These are phyloP conservation scores for Gymnoscopelus braueri DNA, from an alignment of 2,797 vertebrate genomes.

Conservation along the genomic window DNA sequence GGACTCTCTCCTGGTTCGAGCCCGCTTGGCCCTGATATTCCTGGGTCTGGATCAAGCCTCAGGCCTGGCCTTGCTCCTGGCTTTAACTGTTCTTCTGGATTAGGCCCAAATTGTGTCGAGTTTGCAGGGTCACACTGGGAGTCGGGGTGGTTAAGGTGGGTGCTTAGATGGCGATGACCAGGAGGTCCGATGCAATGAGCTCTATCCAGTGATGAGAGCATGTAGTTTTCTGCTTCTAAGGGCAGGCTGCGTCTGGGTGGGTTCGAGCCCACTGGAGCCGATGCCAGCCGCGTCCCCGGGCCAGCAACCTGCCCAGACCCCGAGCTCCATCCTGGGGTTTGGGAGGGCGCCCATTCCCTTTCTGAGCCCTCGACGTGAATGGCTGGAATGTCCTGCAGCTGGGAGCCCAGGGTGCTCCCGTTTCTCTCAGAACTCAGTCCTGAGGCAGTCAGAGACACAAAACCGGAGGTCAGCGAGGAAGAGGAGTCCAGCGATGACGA, in stretches of 20 bases:
- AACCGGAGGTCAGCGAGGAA: not conserved
- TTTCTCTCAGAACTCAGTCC: not conserved
- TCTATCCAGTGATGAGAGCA: not conserved
- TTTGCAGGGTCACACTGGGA: not conserved
- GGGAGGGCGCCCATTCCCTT: not conserved
- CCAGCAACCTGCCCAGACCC: not conserved
- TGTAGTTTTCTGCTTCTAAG: conserved; percentile 5
- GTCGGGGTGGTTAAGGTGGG: not conserved
- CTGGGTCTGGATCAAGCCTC: not conserved
- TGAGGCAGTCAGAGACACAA: too few species aligned
- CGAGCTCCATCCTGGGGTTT: not conserved
- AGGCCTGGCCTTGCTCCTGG: not conserved
- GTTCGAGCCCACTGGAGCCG: not conserved
- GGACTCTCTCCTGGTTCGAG: not conserved
- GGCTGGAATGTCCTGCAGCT: conserved; percentile 52
- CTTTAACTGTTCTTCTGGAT: not conserved
- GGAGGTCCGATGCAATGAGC: not conserved
- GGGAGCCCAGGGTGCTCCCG: conserved; percentile 25
- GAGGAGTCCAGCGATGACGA: not conserved
- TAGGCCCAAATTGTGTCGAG: not conserved
- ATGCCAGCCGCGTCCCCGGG: not conserved
- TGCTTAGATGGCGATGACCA: not conserved
- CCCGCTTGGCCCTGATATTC: too few species aligned
- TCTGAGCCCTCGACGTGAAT: conserved; percentile 73
- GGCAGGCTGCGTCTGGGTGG: conserved; percentile 33